Conservation (phyloP, 2,797 vertebrate species). For the Halcyon chelicuti region DNA sequence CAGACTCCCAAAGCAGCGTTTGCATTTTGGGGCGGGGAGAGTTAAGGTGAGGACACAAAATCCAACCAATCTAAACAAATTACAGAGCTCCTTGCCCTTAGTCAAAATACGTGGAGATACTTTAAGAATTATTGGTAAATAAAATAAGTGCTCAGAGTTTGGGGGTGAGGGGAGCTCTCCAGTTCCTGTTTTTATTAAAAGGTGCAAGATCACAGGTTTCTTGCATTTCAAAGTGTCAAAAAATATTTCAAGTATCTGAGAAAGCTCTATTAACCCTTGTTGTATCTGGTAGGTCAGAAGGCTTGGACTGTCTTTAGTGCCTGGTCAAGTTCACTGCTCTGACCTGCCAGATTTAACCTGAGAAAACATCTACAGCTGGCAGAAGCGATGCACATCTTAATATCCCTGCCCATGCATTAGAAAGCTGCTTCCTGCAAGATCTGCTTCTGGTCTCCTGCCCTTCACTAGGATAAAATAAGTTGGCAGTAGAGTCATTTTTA, state of each 20-base stretch:
- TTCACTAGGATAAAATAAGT: not conserved
- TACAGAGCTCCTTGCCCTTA: not conserved
- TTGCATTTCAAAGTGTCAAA: not conserved
- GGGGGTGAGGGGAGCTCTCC: not conserved
- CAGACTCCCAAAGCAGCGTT: not conserved
- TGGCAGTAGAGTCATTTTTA: not conserved
- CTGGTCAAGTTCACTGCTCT: not conserved
- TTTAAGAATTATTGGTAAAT: not conserved
- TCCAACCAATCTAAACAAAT: not conserved
- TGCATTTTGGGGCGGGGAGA: not conserved
- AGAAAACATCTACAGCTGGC: fast-evolving
- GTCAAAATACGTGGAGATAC: not conserved
- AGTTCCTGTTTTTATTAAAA: not conserved
- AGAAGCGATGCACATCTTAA: not conserved
- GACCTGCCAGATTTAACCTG: not conserved
- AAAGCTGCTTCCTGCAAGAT: not conserved
- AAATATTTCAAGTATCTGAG: not conserved
- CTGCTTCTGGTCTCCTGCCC: not conserved
- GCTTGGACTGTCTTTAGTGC: not conserved
- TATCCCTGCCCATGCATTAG: fast-evolving
- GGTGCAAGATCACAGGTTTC: not conserved
- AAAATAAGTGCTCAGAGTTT: not conserved
- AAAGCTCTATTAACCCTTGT: not conserved
- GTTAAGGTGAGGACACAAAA: not conserved
- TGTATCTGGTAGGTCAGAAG: not conserved